Base-by-base conservation (phyloP, 2,888 invertebrate species). In the Allolobophora icterica region DNA sequence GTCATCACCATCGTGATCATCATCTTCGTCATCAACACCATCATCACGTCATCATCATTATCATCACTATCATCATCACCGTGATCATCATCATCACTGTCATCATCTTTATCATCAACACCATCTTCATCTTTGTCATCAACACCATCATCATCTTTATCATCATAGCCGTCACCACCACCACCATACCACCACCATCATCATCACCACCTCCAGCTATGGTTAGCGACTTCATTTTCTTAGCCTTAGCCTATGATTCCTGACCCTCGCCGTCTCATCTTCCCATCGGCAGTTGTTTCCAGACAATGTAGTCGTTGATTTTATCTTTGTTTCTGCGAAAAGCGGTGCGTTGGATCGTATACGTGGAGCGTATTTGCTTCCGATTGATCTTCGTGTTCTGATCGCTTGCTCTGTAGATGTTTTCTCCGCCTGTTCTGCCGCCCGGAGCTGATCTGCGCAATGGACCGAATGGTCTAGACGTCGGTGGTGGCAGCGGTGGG, bases 371-470 rank as follows among this genome's bases (percentile, higher is more conserved):
- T 24, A 52, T 52, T 52, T n/a, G 30, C n/a, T 71, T 71, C 3
- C 71, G 17, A n/a, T 71, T 71, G 30, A 52, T 52, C 52, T 52
- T 24, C 21, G 5, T 1, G 30, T 71, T 71, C 1, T 71, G n/a
- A 71, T 71, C 52, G n/a, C 52, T 1, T 52, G 17, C 52, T 52
- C 1, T 87, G 17, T 84, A 90, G 90, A 90, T 90, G 90, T 90
- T 90, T 83, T 90, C 90, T 34, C 90, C 90, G n/a, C 90, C 90
- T 84, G 90, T 87, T 87, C 87, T 35, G n/a, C 87, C 87, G n/a
- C 87, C 87, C n/a, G 87, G 87, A 87, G 38, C n/a, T 11, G 87
- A 87, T 19, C 40, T 52, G 33, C 90, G 90, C 38, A 90, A 90
- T 21, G 90, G 90, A 33, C 84, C 84, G 19, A 84, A 84, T 21